Base-by-base conservation (phyloP, 2,113 vertebrate genomes). In the Cranoglanis bouderius region DNA sequence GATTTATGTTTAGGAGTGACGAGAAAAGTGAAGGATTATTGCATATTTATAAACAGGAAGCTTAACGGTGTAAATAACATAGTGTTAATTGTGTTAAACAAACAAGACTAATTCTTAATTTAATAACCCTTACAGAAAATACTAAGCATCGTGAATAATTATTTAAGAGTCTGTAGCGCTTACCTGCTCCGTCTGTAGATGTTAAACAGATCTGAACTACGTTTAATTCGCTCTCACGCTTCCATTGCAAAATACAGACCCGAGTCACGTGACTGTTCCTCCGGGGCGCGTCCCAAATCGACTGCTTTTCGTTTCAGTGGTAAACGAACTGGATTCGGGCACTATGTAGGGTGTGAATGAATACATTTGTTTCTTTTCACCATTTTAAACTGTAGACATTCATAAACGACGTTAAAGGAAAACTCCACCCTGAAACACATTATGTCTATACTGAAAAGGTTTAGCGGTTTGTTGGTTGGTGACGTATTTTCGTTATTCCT, bases 261-360 rank as follows among this genome's bases (percentile, higher is more conserved):
- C 0, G 8, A 26, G 59, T 85, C 87, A 90, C 90, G 61, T 90
- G 88, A 89, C 53, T 19, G 4, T 1, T 13, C 8, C 12, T 46
- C 12, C 14, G 51, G 72, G 85, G 21, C 6, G 49, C 55, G 77
- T 86, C 51, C n/a, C 21, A 85, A 85, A 75, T 70, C 84, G 67
- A 84, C 32, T 67, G 75, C 2, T 12, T 18, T 29, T 51, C 35
- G n/a, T 18, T n/a, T 16, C 29, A 53, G 29, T 32, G 19, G 29
- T 81, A 32, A 32, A 53, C 21, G 1, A 49, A 46, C 74, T 14
- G 24, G 24, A 49, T 77, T 49, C 0, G 8, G 70, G 10, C 19
- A 24, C 21, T 26, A 12, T 78, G 24, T 49, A 29, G 38, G 7
- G 74, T 75, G 40, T 12, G 40, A 46, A 12, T 10, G 8, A 43